phyloP scores from a whole-genome alignment of 1,140 invertebrate genomes.

The Plectrocnemia conspersa region DNA sequence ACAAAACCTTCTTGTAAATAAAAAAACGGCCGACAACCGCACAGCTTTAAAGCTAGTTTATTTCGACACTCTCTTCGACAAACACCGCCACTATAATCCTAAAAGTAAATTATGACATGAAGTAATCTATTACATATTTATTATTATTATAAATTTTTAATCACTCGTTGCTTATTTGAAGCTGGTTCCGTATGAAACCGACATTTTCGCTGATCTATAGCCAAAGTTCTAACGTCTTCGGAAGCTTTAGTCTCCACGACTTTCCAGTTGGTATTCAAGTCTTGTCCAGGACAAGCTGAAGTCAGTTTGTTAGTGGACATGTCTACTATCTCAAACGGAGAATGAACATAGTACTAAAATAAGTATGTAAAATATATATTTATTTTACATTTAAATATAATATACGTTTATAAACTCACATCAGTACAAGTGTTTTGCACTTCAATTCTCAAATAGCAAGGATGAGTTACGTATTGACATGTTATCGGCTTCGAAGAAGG shows the following conservation, averaged over 20 bases:
- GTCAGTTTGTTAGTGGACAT: slow-evolving; percentile 36
- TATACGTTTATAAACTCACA: slow-evolving; percentile 8
- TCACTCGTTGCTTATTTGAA: slow-evolving; percentile 2
- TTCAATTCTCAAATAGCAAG: slow-evolving; percentile 31
- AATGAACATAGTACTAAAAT: slow-evolving; percentile 54
- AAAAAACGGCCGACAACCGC: slow-evolving; percentile 53
- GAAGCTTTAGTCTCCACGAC: slow-evolving; percentile 51
- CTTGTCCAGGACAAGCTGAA: slow-evolving; percentile 40
- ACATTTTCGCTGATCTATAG: slow-evolving; percentile 47
- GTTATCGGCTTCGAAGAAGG: slow-evolving; percentile 7
- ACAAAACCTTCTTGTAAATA: slow-evolving; percentile 46
- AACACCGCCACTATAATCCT: slow-evolving; percentile 49
- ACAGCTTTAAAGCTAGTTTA: slow-evolving; percentile 44
- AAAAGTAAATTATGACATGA: slow-evolving; percentile 31
- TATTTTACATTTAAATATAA: background rate
- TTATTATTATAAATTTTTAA: background rate
- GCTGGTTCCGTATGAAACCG: slow-evolving; percentile 50
- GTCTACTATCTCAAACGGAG: slow-evolving; percentile 53
- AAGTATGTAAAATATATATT: background rate
- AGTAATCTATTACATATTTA: background rate
- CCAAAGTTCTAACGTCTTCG: slow-evolving; percentile 41
- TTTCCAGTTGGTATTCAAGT: slow-evolving; percentile 47
- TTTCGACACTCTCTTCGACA: slow-evolving; percentile 50
- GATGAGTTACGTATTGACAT: slow-evolving; percentile 25
- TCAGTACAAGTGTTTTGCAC: slow-evolving; percentile 1